A percentile compares a stretch with the other conserved stretches of the same genome.
These are phyloP conservation scores for Pteria penguin DNA, from an alignment of 2,888 invertebrate genomes.

Conservation along the genomic window DNA sequence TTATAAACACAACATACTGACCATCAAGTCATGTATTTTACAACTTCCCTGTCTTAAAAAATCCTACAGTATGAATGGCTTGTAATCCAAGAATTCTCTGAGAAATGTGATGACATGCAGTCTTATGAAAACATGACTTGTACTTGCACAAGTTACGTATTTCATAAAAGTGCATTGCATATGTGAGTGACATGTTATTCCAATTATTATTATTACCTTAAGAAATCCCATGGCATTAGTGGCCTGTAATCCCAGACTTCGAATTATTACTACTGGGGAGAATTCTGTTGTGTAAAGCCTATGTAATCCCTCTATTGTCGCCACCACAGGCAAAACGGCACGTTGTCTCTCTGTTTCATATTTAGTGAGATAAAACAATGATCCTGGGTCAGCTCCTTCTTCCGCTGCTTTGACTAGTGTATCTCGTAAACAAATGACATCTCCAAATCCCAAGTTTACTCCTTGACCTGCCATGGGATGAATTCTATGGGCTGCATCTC, in stretches of 20 bases:
- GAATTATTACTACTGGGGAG: constrained; percentile 87
- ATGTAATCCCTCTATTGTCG: constrained; percentile 92
- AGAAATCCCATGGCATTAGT: constrained; percentile 67
- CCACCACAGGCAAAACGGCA: constrained; percentile 93
- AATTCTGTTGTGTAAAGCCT: constrained; percentile 87
- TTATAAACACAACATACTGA: too few species aligned
- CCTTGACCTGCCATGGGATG: constrained; percentile 99
- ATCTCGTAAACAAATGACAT: constrained; percentile 88
- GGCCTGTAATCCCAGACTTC: constrained; percentile 89
- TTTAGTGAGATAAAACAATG: constrained; percentile 86
- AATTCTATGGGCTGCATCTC: constrained; percentile 86
- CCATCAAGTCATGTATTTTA: too few species aligned
- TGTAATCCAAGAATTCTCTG: too few species aligned
- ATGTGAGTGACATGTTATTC: too few species aligned
- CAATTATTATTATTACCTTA: constrained; percentile 58
- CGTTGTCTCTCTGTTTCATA: constrained; percentile 92
- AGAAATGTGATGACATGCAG: too few species aligned
- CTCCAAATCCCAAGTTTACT: constrained; percentile 97
- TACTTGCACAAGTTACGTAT: too few species aligned
- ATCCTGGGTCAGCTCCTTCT: constrained; percentile 89
- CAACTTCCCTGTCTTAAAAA: too few species aligned
- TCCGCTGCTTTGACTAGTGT: constrained; percentile 86
- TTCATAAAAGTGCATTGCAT: too few species aligned
- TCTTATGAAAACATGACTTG: too few species aligned
- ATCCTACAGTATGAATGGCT: too few species aligned